These are phyloP conservation scores for Mobula hypostoma DNA, from an alignment of 2,113 vertebrate genomes.

Conservation along the genomic window DNA sequence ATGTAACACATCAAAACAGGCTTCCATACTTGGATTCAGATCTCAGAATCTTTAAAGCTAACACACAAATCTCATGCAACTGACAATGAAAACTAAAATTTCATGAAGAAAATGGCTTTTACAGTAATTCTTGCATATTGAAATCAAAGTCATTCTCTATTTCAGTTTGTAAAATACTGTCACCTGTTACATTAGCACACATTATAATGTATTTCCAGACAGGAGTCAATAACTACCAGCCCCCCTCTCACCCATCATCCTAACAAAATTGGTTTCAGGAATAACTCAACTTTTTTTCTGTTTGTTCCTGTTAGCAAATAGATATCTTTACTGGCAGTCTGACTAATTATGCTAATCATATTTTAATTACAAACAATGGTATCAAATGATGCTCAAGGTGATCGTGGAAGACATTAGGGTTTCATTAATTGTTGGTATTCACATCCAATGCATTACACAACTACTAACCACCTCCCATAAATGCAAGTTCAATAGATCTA, in stretches of 20 bases:
- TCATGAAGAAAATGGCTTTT: neutral
- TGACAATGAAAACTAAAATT: neutral
- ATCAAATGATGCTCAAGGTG: neutral
- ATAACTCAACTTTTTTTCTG: neutral
- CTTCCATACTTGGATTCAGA: neutral
- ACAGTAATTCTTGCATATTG: neutral
- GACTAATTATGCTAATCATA: neutral
- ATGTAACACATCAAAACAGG: constrained; percentile 39
- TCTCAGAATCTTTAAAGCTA: neutral
- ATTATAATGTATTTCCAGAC: neutral
- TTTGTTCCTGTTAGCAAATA: neutral
- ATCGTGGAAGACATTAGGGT: neutral
- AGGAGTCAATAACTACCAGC: neutral
- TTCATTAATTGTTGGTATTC: neutral
- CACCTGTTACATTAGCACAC: neutral
- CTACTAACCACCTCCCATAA: neutral
- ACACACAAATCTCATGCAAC: neutral
- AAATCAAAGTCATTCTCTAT: neutral
- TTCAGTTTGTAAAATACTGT: neutral
- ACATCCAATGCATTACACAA: neutral
- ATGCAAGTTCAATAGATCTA: neutral
- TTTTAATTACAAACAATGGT: neutral
- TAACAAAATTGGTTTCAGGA: neutral
- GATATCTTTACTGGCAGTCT: neutral
- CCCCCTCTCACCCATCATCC: neutral